Conservation (phyloP, 2,888 invertebrate genomes). For the Linnaemya tessellans region DNA sequence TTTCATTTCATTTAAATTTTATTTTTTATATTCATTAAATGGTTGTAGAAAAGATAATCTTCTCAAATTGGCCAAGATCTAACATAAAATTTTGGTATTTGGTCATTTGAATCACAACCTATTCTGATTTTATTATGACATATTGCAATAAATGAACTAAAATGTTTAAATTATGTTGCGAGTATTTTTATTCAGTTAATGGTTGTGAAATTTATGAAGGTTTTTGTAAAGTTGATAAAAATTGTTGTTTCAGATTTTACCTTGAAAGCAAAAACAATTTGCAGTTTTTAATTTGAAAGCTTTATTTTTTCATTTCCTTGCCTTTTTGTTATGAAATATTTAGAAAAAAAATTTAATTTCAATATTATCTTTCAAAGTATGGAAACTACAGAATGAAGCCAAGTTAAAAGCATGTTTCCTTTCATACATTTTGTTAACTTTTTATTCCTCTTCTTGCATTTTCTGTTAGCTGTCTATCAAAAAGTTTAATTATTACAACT, state of each 20-base stretch:
- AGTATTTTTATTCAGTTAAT: no score
- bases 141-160: slow-evolving; percentile 6
- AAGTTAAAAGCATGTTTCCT: not conserved
- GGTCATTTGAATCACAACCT: slow-evolving; percentile 15
- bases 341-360: no score
- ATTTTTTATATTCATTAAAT: slow-evolving; percentile 60
- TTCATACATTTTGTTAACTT: not conserved
- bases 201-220: no score
- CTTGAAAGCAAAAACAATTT: no score
- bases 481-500: not conserved
- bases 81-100: slow-evolving; percentile 25
- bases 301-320: no score
- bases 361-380: no score
- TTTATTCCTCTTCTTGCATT: not conserved
- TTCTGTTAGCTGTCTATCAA: slow-evolving; percentile 25
- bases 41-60: slow-evolving; percentile 73
- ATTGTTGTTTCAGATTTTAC: no score
- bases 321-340: no score
- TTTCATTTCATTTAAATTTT: not conserved
- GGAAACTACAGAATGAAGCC: no score
- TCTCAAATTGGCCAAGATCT: slow-evolving; percentile 46
- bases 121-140: slow-evolving; percentile 12
- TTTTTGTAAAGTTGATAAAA: no score
- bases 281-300: no score
- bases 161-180: not conserved